Conservation (phyloP, 1,140 invertebrate genomes). For the Drosophila kanapiae region DNA sequence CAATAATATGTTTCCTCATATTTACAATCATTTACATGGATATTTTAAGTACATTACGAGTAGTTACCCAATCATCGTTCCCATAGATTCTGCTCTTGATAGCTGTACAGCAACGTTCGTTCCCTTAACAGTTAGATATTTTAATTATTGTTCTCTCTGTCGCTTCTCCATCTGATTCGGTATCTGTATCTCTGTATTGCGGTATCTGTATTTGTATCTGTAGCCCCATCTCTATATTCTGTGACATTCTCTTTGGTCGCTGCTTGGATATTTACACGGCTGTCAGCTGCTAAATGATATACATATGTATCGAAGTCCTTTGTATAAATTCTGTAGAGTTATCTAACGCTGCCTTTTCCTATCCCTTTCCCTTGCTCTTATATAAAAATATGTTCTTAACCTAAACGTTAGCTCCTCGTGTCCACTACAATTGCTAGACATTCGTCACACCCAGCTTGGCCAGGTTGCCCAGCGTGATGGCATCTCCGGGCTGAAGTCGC, state of each 20-base stretch:
- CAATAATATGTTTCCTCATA: constrained; percentile 43
- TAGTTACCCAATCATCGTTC: constrained; percentile 52
- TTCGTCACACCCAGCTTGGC: constrained; percentile 89
- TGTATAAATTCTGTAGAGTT: constrained; percentile 83
- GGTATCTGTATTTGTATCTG: constrained; percentile 6
- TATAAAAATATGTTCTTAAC: constrained; percentile 75
- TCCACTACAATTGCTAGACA: constrained; percentile 45
- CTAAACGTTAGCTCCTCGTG: constrained; percentile 12
- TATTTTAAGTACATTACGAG: constrained; percentile 68
- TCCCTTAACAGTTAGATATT: constrained; percentile 61
- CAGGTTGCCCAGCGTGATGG: constrained; percentile 94
- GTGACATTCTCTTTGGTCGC: constrained; percentile 64
- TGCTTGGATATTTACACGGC: constrained; percentile 73
- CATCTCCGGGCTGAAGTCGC: constrained; percentile 93
- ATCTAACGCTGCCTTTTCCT: constrained; percentile 45
- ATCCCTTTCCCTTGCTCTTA: constrained; percentile 4
- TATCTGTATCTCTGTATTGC: constrained; percentile 18
- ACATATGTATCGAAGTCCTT: constrained; percentile 82
- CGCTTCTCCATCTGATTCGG: constrained; percentile 30
- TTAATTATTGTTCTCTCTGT: constrained; percentile 82
- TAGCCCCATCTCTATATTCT: constrained; percentile 4
- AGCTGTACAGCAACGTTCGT: constrained; percentile 62
- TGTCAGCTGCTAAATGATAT: constrained; percentile 71
- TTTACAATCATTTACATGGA: constrained; percentile 77
- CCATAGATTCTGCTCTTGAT: constrained; percentile 12